Evolutionary conservation across 2,888 invertebrate species (phyloP).

Genomic region (Spicauda simplicius): DNA sequence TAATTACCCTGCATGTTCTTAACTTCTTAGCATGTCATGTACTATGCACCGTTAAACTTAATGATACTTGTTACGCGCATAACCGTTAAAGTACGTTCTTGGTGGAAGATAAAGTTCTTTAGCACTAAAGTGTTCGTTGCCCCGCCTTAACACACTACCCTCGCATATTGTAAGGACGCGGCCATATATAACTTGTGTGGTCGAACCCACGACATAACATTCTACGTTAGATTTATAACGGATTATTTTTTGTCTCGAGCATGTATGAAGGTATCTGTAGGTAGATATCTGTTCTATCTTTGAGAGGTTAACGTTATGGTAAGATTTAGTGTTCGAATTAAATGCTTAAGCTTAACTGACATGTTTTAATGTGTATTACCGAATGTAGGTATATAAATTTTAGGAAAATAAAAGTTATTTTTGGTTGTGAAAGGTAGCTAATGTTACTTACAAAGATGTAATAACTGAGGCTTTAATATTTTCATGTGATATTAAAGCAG

Average conservation of each 20-base stretch:
- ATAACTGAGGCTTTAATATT: too few species aligned
- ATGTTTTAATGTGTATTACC: too few species aligned
- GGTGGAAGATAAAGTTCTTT: slow-evolving; percentile 33
- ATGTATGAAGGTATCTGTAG: background rate
- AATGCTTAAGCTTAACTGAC: too few species aligned
- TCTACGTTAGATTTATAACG: background rate
- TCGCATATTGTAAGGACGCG: slow-evolving; percentile 19
- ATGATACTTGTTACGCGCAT: slow-evolving; percentile 34
- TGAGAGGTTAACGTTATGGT: background rate
- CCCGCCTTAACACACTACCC: slow-evolving; percentile 33
- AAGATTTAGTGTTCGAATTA: too few species aligned
- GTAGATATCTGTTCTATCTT: background rate
- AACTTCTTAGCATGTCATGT: slow-evolving; percentile 34
- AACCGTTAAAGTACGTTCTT: slow-evolving; percentile 37
- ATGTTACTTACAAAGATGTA: too few species aligned
- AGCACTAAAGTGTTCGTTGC: slow-evolving; percentile 30
- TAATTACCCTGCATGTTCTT: slow-evolving; percentile 32
- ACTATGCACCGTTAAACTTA: slow-evolving; percentile 39
- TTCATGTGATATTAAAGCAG: too few species aligned
- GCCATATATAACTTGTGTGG: slow-evolving; percentile 4
- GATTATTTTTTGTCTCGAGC: background rate
- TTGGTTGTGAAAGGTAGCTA: too few species aligned
- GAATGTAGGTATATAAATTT: too few species aligned
- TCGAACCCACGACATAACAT: background rate
- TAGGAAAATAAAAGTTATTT: too few species aligned